Evolutionary conservation across 2,797 vertebrate species (phyloP).

Genomic region (Benthosema pterotum): DNA sequence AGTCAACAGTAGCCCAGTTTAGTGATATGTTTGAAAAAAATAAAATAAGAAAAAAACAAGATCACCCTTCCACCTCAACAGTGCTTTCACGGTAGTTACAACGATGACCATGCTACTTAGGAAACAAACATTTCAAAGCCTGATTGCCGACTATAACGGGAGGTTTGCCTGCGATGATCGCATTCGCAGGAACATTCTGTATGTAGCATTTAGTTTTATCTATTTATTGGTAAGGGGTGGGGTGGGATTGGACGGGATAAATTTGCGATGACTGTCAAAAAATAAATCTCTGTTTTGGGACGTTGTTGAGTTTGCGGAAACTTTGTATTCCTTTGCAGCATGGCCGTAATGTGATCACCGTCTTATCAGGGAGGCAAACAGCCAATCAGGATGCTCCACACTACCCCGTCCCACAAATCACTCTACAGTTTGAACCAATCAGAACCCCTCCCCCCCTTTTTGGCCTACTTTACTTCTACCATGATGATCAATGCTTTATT

Average conservation of each 20-base stretch:
- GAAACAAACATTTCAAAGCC: background rate
- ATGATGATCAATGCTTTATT: constrained; percentile 33
- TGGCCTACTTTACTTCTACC: constrained; percentile 41
- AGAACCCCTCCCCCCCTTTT: background rate
- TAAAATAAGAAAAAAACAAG: background rate
- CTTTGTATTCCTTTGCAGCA: constrained; percentile 3
- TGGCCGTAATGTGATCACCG: constrained; percentile 59
- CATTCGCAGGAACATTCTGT: constrained; percentile 3
- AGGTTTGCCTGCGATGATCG: constrained; percentile 9
- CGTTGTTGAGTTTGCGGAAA: background rate
- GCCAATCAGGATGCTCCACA: constrained; percentile 74
- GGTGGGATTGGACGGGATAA: background rate
- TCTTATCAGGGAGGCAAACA: constrained; percentile 77
- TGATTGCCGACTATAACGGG: background rate
- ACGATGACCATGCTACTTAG: constrained; percentile 4
- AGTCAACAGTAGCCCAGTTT: constrained; percentile 18
- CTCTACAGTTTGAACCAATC: constrained; percentile 26
- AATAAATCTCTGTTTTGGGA: constrained; percentile 10
- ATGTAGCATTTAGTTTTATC: constrained; percentile 25
- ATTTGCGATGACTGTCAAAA: constrained; percentile 37
- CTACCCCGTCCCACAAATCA: constrained; percentile 52
- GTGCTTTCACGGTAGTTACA: constrained; percentile 11
- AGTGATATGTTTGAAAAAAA: background rate
- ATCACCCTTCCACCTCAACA: constrained; percentile 1
- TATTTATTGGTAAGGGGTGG: background rate